A percentile compares a stretch with the other conserved stretches of the same genome.
These are phyloP conservation scores for Muntiacus muntjak DNA, from an alignment of 2,113 vertebrate species.

Conservation along the genomic window DNA sequence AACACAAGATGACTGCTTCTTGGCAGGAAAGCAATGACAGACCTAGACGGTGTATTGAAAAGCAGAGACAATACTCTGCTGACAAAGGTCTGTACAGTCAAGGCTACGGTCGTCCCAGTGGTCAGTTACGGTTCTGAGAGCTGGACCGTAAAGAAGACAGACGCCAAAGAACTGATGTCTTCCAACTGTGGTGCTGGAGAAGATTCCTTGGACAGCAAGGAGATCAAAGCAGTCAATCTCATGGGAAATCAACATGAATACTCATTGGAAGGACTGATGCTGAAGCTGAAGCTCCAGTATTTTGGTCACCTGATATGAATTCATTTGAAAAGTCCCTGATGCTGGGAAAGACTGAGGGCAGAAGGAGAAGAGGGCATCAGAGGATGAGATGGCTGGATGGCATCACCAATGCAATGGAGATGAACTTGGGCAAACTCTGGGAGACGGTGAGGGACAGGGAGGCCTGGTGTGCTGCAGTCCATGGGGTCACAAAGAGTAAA, in stretches of 20 bases:
- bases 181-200: background rate
- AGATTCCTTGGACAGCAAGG: background rate
- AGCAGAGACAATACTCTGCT: background rate
- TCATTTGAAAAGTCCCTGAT: background rate
- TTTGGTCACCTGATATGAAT: background rate
- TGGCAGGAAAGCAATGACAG: background rate
- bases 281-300: background rate
- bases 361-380: background rate
- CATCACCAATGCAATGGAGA: background rate
- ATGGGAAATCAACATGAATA: background rate
- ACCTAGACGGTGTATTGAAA: background rate
- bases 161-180: background rate
- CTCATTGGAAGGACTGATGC: background rate
- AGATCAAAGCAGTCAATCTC: background rate
- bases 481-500: background rate
- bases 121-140: background rate
- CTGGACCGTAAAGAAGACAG: background rate
- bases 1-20: background rate
- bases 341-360: background rate
- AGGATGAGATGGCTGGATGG: background rate
- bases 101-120: background rate
- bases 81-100: background rate
- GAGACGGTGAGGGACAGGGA: background rate
- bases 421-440: background rate
- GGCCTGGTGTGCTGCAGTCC: background rate